phyloP scores from a whole-genome alignment of 2,797 vertebrate genomes.

The Lepus townsendii region DNA sequence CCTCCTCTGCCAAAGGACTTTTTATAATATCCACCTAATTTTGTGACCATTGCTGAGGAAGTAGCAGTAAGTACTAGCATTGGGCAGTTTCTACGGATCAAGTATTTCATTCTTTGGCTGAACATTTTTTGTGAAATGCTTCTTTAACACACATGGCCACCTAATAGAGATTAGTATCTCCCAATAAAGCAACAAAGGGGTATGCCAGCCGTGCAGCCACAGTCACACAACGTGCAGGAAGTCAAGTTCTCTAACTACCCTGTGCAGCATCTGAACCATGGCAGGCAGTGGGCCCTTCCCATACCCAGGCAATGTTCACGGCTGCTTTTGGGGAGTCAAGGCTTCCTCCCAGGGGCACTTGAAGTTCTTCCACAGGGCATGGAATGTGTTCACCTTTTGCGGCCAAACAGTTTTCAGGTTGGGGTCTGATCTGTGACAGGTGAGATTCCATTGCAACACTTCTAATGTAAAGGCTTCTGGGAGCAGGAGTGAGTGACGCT shows the following conservation, averaged over 20 bases:
- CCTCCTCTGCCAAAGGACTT: not conserved
- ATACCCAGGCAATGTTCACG: not conserved
- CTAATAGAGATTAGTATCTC: not conserved
- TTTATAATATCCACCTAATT: not conserved
- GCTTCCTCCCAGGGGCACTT: not conserved
- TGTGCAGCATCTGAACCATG: rapidly evolving
- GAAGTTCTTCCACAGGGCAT: not conserved
- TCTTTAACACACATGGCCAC: not conserved
- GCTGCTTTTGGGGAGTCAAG: not conserved
- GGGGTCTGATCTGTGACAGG: constrained; percentile 21
- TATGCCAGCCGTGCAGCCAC: not conserved
- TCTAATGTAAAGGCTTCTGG: not conserved
- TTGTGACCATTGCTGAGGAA: not conserved
- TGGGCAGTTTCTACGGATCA: not conserved
- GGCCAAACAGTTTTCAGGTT: not conserved
- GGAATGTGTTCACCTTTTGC: not conserved
- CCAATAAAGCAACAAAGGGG: not conserved
- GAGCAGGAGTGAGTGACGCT: not conserved
- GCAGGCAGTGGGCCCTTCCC: rapidly evolving
- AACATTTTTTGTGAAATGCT: not conserved
- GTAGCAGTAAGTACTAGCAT: constrained; percentile 37
- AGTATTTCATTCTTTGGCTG: not conserved
- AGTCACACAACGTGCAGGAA: not conserved
- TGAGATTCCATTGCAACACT: not conserved
- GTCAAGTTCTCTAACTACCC: rapidly evolving